Evolutionary conservation across 2,888 invertebrate genomes (phyloP), one percentile per base, ranked within the genome.

Genomic region (Cremastinae sp.): DNA sequence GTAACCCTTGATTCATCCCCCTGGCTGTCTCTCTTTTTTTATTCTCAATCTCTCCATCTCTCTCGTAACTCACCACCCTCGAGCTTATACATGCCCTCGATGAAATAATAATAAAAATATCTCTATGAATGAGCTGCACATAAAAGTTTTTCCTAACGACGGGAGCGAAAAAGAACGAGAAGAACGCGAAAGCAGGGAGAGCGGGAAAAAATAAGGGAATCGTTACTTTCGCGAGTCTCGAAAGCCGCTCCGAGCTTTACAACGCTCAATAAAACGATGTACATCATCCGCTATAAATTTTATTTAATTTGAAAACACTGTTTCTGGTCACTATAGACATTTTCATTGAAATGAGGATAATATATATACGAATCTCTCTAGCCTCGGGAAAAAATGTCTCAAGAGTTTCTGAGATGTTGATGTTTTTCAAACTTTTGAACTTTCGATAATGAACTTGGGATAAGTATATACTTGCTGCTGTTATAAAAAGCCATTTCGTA

Each of bases 91-190:
- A 66, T 54, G 34, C 14, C 70, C 14, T 10, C 51, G 56, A 71
- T 56, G 73, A 66, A 73, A 73, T 66, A 73, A 73, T 73, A 73
- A 73, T 73, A 66, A 73, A 73, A 73, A 34, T 51, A 53, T 66
- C 59, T 56, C 56, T 38, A 28, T 20, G 16, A 22, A 53, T 45
- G 51, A 66, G 51, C 59, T 47, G 28, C 36, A 36, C 66, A 43
- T 59, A 14, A 43, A 59, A 51, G 18, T 59, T 72, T 68, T 56
- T 36, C 12, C 47, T 56, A 34, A 7, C 10, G 47, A 38, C 10
- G 34, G 36, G 36, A 56, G 47, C 36, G 56, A 41, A 54, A 34
- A 34, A 8, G 18, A 66, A 16, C 9, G 16, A 16, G 14, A 34
- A 54, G 18, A 36, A 16, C 10, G 14, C 8, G n/a, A 56, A 28